Base-by-base conservation (phyloP, 2,797 vertebrate genomes). In the Luscinia megarhynchos region DNA sequence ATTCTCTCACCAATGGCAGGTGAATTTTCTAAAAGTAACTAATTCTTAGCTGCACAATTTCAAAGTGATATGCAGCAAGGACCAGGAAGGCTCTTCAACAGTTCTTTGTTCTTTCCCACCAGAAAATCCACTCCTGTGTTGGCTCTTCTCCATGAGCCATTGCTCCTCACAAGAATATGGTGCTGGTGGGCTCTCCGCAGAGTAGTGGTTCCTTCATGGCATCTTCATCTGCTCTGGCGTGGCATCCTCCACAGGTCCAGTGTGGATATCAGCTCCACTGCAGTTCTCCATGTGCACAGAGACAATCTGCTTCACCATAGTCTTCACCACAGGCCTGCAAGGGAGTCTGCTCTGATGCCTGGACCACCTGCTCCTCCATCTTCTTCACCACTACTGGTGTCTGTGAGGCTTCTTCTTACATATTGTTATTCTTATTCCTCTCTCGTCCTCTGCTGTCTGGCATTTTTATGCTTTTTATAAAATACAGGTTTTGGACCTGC, bases 1-100 rank as follows among this genome's bases (percentile, higher is more conserved):
- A 51, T 74, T 79, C 16, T 29, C 20, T 66, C 15, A 10, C 9
- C 38, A 50, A 29, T 40, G 15, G 48, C 30, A 73, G 26, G 17
- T 82, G 36, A 82, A 64, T 83, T 96, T 94, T 88, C 29, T 58
- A 68, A 62, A 57, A 9, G 15, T 48, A 19, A 74, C 10, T 40
- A 63, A 63, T 19, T 61, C 23, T 83, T 86, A 61, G 15, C 59
- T 82, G 46, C 26, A 17, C 23, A 73, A 73, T 57, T 93, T 94
- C 23, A 63, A 90, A 92, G 13, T 6, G 21, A 62, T 32, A 80
- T 16, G 11, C 34, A 40, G 17, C 11, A 22, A 73, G 48, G 22
- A 5, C 53, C 22, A 68, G 23, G 36, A 89, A 64, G 4, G 18
- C 34, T 70, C 67, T 58, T 63, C 62, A 94, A 74, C 41, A 77